Evolutionary conservation across 2,888 invertebrate species (phyloP), one percentile per base, ranked within the genome.

Genomic region (Aspidiotus destructor): DNA sequence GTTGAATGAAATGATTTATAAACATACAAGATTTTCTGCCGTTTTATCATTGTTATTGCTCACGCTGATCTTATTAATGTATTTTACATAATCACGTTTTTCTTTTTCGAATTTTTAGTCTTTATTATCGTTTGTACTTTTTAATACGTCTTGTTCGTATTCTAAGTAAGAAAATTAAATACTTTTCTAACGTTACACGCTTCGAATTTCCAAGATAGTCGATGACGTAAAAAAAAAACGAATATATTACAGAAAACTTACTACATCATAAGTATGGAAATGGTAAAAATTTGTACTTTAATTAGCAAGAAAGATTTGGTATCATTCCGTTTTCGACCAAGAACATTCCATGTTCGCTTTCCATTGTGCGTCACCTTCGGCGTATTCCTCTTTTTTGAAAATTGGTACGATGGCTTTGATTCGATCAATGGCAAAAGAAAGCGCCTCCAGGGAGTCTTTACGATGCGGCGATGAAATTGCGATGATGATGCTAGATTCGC

Each of bases 321-420:
- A 57, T 65, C 40, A 65, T 40, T 28, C 9, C 16, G 40, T 58
- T 41, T 53, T 60, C 8, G 67, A 62, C 91, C 92, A 92, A 79
- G 82, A 80, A 81, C 91, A 90, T 82, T 91, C 91, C 70, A 81
- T 81, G 77, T 91, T 92, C 77, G 88, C 87, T 78, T 91, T 91
- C 91, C 91, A 92, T 15, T 81, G 80, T 7, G 78, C 77, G 9
- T 79, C 79, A 11, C 79, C 77, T 15, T 80, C 79, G 16, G 82
- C 81, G 77, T 95, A 96, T 40, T 89, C 80, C 81, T 97, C 96
- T 77, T 94, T 94, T 79, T 97, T 97, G 95, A 96, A 97, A 70
- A 97, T 92, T 0, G 97, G 95, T 44, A 95, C 95, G 41, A 82
- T 82, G 68, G 86, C 84, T 77, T 97, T 97, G 0, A 97, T 80